Percentiles rank a stretch among this genome's conserved stretches.
Conservation (phyloP, 1,140 invertebrate species). For the Drosophila malerkotliana region DNA sequence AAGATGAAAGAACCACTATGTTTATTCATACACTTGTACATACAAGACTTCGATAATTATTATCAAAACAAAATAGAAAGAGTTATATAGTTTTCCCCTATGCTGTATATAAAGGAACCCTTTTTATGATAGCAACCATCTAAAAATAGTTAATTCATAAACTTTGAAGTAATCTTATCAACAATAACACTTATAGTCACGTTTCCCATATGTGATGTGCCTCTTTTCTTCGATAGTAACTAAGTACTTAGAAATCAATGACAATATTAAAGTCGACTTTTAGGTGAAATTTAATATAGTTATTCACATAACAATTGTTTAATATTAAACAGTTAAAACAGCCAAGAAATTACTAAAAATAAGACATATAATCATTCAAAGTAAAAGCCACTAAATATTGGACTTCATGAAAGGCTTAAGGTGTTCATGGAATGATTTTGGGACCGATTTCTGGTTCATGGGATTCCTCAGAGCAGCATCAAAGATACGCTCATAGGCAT, state of each 20-base stretch:
- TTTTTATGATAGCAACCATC: background rate
- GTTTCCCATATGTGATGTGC: background rate
- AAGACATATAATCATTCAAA: background rate
- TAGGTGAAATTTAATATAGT: slow-evolving; percentile 12
- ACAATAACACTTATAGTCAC: background rate
- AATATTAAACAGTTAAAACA: background rate
- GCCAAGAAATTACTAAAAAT: background rate
- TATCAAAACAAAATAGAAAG: too few relatives aligned
- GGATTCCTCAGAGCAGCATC: slow-evolving; percentile 93
- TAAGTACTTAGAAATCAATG: background rate
- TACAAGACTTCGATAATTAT: too few relatives aligned
- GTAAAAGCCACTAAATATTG: slow-evolving; percentile 8
- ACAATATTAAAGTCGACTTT: background rate
- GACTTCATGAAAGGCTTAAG: slow-evolving; percentile 91
- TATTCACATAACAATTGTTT: background rate
- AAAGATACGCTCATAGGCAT: slow-evolving; percentile 94
- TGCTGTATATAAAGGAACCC: too few relatives aligned
- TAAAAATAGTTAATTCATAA: background rate
- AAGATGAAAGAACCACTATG: too few relatives aligned
- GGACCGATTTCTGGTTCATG: slow-evolving; percentile 91
- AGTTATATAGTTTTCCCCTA: too few relatives aligned
- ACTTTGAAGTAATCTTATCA: background rate
- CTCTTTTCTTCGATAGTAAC: background rate
- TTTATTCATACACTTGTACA: too few relatives aligned
- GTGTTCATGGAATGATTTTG: slow-evolving; percentile 89